Evolutionary conservation across 2,888 invertebrate genomes (phyloP).

Genomic region (Sussaba pulchella): DNA sequence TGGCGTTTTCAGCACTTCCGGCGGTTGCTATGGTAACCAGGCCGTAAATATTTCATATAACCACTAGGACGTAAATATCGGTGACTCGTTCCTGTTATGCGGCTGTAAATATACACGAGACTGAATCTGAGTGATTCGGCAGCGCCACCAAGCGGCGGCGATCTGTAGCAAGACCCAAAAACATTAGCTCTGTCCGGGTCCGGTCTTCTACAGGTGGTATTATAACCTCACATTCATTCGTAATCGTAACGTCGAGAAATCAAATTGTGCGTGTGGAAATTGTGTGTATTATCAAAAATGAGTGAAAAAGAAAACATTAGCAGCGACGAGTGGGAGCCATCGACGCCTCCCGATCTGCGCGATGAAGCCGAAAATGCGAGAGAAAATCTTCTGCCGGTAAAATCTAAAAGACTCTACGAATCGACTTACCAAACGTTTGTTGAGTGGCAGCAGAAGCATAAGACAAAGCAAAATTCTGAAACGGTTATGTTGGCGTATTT

Average conservation of each 20-base stretch:
- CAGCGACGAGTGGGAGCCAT: not conserved
- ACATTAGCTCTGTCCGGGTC: too few species aligned
- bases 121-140: too few species aligned
- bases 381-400: conserved; percentile 20
- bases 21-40: too few species aligned
- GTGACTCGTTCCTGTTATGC: not conserved
- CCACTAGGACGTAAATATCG: not conserved
- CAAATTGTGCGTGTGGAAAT: too few species aligned
- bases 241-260: too few species aligned
- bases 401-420: conserved; percentile 32
- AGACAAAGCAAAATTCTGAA: conserved; percentile 8
- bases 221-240: too few species aligned
- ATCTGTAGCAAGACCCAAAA: too few species aligned
- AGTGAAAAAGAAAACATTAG: not conserved
- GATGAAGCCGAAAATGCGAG: conserved; percentile 19
- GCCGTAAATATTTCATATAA: too few species aligned
- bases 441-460: conserved; percentile 34
- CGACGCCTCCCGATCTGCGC: conserved; percentile 27
- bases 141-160: too few species aligned
- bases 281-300: not conserved
- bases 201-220: too few species aligned
- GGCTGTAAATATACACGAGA: too few species aligned
- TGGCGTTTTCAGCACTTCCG: too few species aligned
- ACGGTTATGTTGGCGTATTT: conserved; percentile 55
- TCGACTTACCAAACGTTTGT: conserved; percentile 31